Percentiles rank a stretch among this genome's conserved stretches.
Evolutionary conservation across 2,797 vertebrate genomes (phyloP).

Genomic region (Catostomus latipinnis): DNA sequence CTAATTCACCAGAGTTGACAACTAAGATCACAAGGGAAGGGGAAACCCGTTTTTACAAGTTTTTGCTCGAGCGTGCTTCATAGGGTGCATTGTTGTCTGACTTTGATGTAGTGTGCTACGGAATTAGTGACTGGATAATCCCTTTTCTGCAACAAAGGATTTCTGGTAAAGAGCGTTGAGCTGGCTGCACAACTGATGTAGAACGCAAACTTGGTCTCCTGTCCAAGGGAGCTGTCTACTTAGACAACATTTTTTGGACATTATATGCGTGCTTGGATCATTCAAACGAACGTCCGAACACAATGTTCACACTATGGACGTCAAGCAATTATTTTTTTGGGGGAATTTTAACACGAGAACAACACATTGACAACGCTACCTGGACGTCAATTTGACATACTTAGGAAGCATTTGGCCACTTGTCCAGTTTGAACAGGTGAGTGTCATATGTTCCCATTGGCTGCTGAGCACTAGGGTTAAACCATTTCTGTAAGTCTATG

Average conservation of each 20-base stretch:
- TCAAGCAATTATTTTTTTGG: too few relatives aligned
- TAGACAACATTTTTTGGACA: background rate
- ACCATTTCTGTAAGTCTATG: too few relatives aligned
- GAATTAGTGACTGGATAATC: slow-evolving; percentile 76
- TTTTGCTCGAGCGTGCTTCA: slow-evolving; percentile 47
- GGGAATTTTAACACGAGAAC: too few relatives aligned
- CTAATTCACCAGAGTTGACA: slow-evolving; percentile 61
- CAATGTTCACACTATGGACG: too few relatives aligned
- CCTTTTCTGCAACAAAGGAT: slow-evolving; percentile 79
- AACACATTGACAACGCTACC: too few relatives aligned
- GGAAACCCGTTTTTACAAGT: background rate
- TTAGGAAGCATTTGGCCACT: too few relatives aligned
- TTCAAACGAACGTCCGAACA: too few relatives aligned
- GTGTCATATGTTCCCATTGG: too few relatives aligned
- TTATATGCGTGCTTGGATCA: background rate
- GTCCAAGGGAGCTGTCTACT: slow-evolving; percentile 1
- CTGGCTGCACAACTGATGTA: slow-evolving; percentile 62
- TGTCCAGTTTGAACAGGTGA: too few relatives aligned
- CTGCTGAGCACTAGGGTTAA: too few relatives aligned
- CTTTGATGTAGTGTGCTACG: slow-evolving; percentile 68
- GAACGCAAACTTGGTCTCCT: slow-evolving; percentile 46
- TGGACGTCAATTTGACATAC: too few relatives aligned
- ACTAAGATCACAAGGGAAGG: slow-evolving; percentile 38
- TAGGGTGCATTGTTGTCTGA: slow-evolving; percentile 60
- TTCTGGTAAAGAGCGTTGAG: slow-evolving; percentile 78